Base-by-base conservation (phyloP, 2,888 invertebrate species). In the Adineta ricciae region DNA sequence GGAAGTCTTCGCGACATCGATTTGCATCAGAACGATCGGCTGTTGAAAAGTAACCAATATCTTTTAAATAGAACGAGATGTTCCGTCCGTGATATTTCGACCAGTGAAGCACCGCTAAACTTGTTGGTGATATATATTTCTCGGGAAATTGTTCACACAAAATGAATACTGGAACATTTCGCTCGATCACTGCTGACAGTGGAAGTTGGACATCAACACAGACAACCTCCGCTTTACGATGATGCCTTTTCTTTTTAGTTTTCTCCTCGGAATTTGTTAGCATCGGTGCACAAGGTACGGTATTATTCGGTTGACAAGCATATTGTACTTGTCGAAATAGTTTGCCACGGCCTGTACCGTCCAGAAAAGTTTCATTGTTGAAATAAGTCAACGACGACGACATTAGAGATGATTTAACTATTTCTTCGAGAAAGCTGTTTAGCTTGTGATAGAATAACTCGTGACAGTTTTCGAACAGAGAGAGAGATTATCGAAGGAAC, bases 1-100 rank as follows among this genome's bases (percentile, higher is more conserved):
- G 78, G 41, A 41, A 78, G 41, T 78, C 78, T 78, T 78, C 78
- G 24, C 78, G 78, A 41, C 78, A 78, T n/a, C 78, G 78, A 78
- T 38, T 41, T 1, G 41, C 41, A 78, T 78, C 41, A 8, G 78
- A 78, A 41, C 78, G 38, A 78, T 78, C 78, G 24, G 78, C 78
- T 41, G 78, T 78, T 11, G 78, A 78, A 41, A 78, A 78, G 41
- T 78, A 78, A 14, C 78, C 78, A 41, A 78, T 38, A n/a, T 78
- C 78, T n/a, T 78, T 78, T 78, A 41, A 41, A n/a, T 41, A 24
- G n/a, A 78, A 78, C 41, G 78, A 41, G 0, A 78, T 19, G n/a
- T 38, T 41, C n/a, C 41, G 78, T 41, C 38, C 41, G 14, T 38
- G 41, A 78, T 78, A 78, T 78, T 78, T 78, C n/a, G 38, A n/a